Evolutionary conservation across 2,797 vertebrate species (phyloP), one percentile per base, ranked within the genome.

Genomic region (Phalloptychus januarius): DNA sequence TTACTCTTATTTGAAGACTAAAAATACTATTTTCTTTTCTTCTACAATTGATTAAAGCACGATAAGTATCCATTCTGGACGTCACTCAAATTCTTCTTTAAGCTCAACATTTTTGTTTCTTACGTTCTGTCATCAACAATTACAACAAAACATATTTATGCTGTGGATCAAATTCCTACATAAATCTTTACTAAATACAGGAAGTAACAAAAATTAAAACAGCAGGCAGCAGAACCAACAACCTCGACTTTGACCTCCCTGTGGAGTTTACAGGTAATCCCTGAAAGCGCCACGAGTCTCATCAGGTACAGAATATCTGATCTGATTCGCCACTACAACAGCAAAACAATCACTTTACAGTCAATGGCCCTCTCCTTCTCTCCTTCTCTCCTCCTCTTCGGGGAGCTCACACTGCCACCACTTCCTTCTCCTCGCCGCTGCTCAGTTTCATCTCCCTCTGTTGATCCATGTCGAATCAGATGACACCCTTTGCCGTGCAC

Each of bases 341-440:
- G 84, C 81, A 78, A 90, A 89, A 87, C 80, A 87, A 67, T 46
- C 61, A 40, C 79, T 92, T 74, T 63, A 83, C 90, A 91, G 93
- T 93, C 93, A 92, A 91, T 93, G 89, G 75, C 83, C 85, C 85
- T 90, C 73, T 81, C 82, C 72, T 75, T 81, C 85, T 71, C 38
- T 36, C 82, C 48, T 71, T 61, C 77, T 25, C 65, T 78, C 74
- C 58, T 54, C 71, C 79, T 78, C 76, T 61, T 50, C 20, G 23
- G 46, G 83, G 76, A 15, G 36, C 54, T 58, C 70, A 69, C 52
- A 2, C 36, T 7, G 5, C 65, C 10, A 63, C 63, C 77, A 77
- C 70, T 74, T 83, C 67, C 79, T 69, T 54, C 73, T 42, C 48
- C 75, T 79, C 78, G 18, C 33, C 76, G 70, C 79, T 61, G 5